Evolutionary conservation across 2,888 invertebrate genomes (phyloP), one percentile per base, ranked within the genome.

Genomic region (Adineta ricciae): DNA sequence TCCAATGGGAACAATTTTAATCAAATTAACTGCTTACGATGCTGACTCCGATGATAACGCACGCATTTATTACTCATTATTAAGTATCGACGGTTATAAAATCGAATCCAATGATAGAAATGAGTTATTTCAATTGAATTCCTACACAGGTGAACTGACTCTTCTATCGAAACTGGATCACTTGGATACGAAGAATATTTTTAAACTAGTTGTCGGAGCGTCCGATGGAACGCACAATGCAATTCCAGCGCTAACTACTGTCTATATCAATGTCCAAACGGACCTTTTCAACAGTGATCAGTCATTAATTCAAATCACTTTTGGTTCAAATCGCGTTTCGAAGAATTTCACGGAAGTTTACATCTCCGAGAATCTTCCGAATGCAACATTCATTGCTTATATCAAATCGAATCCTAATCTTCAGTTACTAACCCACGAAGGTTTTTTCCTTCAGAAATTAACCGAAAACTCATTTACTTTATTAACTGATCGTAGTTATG

Each of bases 331-430:
- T 78, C 21, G n/a, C n/a, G 41, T 41, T 16, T 38, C 38, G n/a
- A 38, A 41, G 11, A 78, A 78, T 78, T 41, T 41, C 0, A 41
- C 41, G 0, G 41, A 78, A 78, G 78, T 78, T n/a, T 78, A 78
- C 41, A 78, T 78, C 24, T 24, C 41, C 5, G 78, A 78, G 41
- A 78, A 78, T 41, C n/a, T 41, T 41, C 78, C 78, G 24, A 78
- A 78, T 78, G 38, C 78, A 41, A 78, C 78, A 78, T 78, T 78
- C n/a, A 78, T 78, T 78, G 78, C 78, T 24, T 78, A 78, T 78
- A n/a, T 78, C 14, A 78, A 78, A 78, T 78, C 78, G 0, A 36
- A 78, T 78, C 1, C 38, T 19, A 32, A 64, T 64, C 11, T 64
- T 5, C 14, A 32, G 19, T 5, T 64, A 7, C 0, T 19, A 19